Percentiles rank a stretch among this genome's conserved stretches.
Evolutionary conservation across 2,113 vertebrate genomes (phyloP).

Genomic region (Podarcis raffonei): DNA sequence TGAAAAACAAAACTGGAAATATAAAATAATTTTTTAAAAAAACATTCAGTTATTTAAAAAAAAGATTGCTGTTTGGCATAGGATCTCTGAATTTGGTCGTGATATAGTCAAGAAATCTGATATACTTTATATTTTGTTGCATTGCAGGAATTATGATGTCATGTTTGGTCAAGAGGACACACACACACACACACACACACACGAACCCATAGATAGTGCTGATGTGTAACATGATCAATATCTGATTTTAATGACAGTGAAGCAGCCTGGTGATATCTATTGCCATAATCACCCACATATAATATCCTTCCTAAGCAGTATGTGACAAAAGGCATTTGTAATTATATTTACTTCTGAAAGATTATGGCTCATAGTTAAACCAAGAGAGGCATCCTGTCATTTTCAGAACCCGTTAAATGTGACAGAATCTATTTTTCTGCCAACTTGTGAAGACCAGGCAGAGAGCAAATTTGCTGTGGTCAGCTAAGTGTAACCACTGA

Average conservation of each 20-base stretch:
- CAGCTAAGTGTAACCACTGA: constrained; percentile 99
- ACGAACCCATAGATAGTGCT: constrained; percentile 81
- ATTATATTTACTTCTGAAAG: constrained; percentile 99
- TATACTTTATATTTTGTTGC: constrained; percentile 40
- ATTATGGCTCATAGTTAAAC: constrained; percentile 93
- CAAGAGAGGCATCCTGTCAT: constrained; percentile 99
- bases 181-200: constrained; percentile 51
- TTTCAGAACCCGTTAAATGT: constrained; percentile 99
- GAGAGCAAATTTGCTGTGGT: constrained; percentile 99
- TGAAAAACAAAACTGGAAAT: constrained; percentile 31
- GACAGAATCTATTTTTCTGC: constrained; percentile 99
- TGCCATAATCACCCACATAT: constrained; percentile 86
- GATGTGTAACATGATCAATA: constrained; percentile 81
- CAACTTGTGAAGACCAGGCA: constrained; percentile 98
- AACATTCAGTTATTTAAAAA: constrained; percentile 24
- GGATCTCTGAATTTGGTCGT: constrained; percentile 29
- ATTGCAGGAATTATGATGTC: constrained; percentile 81
- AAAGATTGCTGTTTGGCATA: constrained; percentile 22
- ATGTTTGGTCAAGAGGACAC: constrained; percentile 84
- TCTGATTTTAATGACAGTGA: constrained; percentile 86
- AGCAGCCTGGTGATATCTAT: constrained; percentile 86
- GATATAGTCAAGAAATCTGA: constrained; percentile 35
- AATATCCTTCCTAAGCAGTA: constrained; percentile 81
- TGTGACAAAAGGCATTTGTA: constrained; percentile 96
- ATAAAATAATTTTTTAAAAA: constrained; percentile 40